These are phyloP conservation scores for Embidobia sp. DNA, from an alignment of 2,888 invertebrate species.

Conservation along the genomic window DNA sequence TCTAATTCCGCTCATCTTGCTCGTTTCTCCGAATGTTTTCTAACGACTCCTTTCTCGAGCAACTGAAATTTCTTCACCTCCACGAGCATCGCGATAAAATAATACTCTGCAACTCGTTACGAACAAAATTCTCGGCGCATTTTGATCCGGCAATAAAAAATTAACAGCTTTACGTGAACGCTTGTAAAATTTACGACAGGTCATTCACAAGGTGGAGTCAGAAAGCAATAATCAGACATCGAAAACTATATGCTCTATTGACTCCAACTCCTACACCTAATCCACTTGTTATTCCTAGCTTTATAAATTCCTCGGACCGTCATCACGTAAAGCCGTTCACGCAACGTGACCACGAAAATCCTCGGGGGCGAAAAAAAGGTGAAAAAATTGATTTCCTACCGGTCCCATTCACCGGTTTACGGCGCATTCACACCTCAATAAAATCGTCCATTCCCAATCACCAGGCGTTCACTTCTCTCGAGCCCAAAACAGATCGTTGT, in stretches of 20 bases:
- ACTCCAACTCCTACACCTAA: constrained; percentile 12
- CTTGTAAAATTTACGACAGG: constrained; percentile 10
- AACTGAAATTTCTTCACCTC: constrained; percentile 21
- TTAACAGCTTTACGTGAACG: constrained; percentile 8
- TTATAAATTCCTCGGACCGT: constrained; percentile 37
- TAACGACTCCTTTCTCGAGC: constrained; percentile 18
- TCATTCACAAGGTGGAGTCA: constrained; percentile 1
- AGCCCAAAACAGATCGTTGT: constrained; percentile 8
- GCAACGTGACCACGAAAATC: too few species aligned
- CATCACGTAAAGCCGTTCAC: constrained; percentile 10
- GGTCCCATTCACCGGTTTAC: constrained; percentile 6
- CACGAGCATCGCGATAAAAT: not conserved
- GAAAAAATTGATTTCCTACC: constrained; percentile 12
- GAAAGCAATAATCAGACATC: constrained; percentile 23
- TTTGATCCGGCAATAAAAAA: not conserved
- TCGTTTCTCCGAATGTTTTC: constrained; percentile 38
- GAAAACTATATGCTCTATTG: constrained; percentile 31
- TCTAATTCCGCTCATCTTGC: constrained; percentile 33
- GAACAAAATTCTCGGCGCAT: not conserved
- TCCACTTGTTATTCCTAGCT: constrained; percentile 32
- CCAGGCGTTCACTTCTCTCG: not conserved
- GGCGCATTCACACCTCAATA: constrained; percentile 42
- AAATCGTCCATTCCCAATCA: constrained; percentile 21
- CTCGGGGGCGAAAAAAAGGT: not conserved
- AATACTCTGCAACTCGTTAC: not conserved